phyloP scores from a whole-genome alignment of 2,797 vertebrate species.

The Ataeniobius toweri region DNA sequence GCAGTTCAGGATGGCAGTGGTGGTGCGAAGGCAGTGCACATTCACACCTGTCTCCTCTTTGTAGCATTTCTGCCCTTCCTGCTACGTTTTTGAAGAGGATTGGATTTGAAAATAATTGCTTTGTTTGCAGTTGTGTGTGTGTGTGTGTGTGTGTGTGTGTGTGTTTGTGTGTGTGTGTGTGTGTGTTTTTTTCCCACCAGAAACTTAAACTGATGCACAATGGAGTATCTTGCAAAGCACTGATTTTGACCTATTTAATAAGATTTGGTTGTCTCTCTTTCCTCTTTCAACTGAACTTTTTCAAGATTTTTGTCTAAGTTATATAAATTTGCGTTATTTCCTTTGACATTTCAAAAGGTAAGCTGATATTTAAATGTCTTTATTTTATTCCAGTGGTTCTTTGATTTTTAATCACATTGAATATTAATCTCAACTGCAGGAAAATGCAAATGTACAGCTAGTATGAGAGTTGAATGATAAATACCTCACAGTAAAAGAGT shows the following conservation, averaged over 20 bases:
- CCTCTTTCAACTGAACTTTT: conserved; percentile 53
- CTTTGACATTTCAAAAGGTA: neutral
- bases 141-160: neutral
- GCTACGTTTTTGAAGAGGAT: conserved; percentile 92
- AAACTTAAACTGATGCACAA: conserved; percentile 81
- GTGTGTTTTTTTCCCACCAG: conserved; percentile 49
- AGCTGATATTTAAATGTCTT: conserved; percentile 4
- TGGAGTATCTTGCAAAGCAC: conserved; percentile 72
- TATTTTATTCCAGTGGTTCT: conserved; percentile 45
- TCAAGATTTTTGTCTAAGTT: conserved; percentile 47
- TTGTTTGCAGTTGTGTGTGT: neutral
- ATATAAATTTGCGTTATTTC: conserved; percentile 39
- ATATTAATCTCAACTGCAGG: conserved; percentile 59
- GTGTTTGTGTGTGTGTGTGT: neutral
- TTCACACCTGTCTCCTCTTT: conserved; percentile 87
- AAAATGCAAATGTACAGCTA: conserved; percentile 50
- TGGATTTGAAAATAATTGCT: conserved; percentile 55
- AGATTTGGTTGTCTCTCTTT: conserved; percentile 61
- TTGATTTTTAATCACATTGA: conserved; percentile 46
- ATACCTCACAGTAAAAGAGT: conserved; percentile 70
- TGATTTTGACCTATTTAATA: conserved; percentile 66
- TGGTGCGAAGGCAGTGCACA: conserved; percentile 79
- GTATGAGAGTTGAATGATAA: conserved; percentile 67
- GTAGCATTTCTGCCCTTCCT: conserved; percentile 85
- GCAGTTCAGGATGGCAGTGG: conserved; percentile 93